These are phyloP conservation scores for Oncorhynchus clarkii DNA, from an alignment of 2,113 vertebrate species.

Conservation along the genomic window DNA sequence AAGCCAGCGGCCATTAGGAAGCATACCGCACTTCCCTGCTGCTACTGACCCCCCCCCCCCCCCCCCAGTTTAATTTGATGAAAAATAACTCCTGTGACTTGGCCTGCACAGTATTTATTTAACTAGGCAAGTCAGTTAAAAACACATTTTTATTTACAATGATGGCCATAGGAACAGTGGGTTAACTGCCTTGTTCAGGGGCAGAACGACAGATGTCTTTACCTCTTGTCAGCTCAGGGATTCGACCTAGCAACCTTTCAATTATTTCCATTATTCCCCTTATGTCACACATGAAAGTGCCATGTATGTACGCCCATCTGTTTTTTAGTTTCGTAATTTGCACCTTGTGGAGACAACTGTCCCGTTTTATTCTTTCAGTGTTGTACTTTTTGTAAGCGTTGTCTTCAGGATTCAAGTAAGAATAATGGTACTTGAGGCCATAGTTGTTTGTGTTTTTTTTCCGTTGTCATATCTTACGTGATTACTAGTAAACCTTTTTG, in stretches of 20 bases:
- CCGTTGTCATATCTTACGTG: slow-evolving; percentile 25
- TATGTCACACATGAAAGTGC: slow-evolving; percentile 4
- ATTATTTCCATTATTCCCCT: background rate
- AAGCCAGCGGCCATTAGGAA: slow-evolving; percentile 40
- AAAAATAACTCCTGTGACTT: slow-evolving; percentile 14
- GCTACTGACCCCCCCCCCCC: slow-evolving; percentile 7
- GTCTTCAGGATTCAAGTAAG: slow-evolving; percentile 42
- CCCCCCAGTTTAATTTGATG: no score
- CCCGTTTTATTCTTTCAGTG: slow-evolving; percentile 27
- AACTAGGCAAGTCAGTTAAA: no score
- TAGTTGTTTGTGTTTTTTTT: slow-evolving; percentile 20
- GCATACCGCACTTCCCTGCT: slow-evolving; percentile 30
- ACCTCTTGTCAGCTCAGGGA: no score
- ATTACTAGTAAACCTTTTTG: slow-evolving; percentile 46
- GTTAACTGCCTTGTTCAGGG: no score
- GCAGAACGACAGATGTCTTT: no score
- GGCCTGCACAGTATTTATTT: slow-evolving; percentile 28
- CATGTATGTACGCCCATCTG: slow-evolving; percentile 34
- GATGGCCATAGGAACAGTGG: no score
- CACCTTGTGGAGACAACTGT: slow-evolving; percentile 56
- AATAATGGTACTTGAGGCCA: slow-evolving; percentile 51
- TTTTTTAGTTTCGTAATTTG: slow-evolving; percentile 39
- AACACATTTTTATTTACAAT: no score
- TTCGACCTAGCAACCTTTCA: no score
- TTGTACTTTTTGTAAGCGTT: slow-evolving; percentile 67